Conservation (phyloP, 2,888 invertebrate species). For the Latheticus oryzae region DNA sequence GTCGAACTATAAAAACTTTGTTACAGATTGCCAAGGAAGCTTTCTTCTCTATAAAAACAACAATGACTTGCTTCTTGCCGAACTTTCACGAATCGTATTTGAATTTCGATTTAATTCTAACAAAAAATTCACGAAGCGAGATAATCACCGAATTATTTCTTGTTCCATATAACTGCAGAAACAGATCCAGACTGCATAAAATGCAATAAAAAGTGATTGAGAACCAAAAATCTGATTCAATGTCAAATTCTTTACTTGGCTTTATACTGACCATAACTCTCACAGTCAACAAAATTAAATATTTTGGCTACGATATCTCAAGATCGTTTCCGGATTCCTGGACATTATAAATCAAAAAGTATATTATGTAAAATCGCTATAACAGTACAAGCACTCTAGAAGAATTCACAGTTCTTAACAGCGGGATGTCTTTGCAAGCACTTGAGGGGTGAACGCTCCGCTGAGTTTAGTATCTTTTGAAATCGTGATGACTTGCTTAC, state of each 20-base stretch:
- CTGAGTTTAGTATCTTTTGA: constrained; percentile 41
- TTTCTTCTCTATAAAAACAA: constrained; percentile 44
- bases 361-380: constrained; percentile 33
- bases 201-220: not conserved
- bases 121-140: constrained; percentile 15
- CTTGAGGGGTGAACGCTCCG: constrained; percentile 41
- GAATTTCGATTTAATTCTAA: constrained; percentile 44
- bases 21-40: constrained; percentile 43
- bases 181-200: not conserved
- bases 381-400: constrained; percentile 37
- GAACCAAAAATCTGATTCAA: not conserved
- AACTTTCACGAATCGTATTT: constrained; percentile 42
- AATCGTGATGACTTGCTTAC: constrained; percentile 38
- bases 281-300: constrained; percentile 21
- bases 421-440: constrained; percentile 41
- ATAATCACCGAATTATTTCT: constrained; percentile 16
- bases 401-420: constrained; percentile 38
- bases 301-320: constrained; percentile 19
- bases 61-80: constrained; percentile 44
- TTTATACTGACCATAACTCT: constrained; percentile 9
- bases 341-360: constrained; percentile 34
- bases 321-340: constrained; percentile 26
- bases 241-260: not conserved
- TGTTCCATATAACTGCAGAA: constrained; percentile 1
- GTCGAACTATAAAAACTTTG: constrained; percentile 43